Base-by-base conservation (phyloP, 2,888 invertebrate species). In the Ophion obscuratus region DNA sequence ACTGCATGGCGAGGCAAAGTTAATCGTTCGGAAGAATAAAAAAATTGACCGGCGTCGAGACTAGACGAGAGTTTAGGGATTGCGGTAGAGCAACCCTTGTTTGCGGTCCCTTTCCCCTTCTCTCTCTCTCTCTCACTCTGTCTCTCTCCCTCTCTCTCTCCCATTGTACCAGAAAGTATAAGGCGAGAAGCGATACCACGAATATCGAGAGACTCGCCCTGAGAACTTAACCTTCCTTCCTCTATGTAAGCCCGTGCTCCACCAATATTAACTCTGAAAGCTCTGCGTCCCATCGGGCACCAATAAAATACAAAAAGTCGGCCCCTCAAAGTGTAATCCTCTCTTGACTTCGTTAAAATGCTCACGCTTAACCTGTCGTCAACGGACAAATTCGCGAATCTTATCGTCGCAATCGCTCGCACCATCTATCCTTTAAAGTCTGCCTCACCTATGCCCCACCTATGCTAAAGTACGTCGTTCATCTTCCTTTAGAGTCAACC, bases 261-360 rank as follows among this genome's bases (percentile, higher is more conserved):
- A 68, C 77, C 75, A 77, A 81, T 59, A 83, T 85, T 85, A 83
- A 70, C 70, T 24, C 67, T 61, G 70, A 82, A 79, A 79, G 87
- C 76, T 79, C 20, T 68, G 62, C 62, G 68, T 78, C 70, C 57
- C 27, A 66, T 76, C 66, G 27, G 20, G 57, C 27, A 75, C 31
- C 53, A 24, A 24, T 14, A n/a, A 36, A 36, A 78, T 62, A 31
- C 57, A 24, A 11, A 20, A 14, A 20, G 44, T 68, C 64, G 67
- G 24, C 64, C 77, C 76, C 36, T 77, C 64, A 71, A 67, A 80
- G 83, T 86, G 81, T 74, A 73, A 80, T 77, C 62, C 66, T 68
- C 61, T 36, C 71, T 44, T 62, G n/a, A 64, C 31, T 67, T 64
- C 20, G 59, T 66, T 14, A 71, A 82, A 71, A 40, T 53, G 53